Conservation (phyloP, 64 coral and sea anemone species). For the Actinia tenebrosa region DNA sequence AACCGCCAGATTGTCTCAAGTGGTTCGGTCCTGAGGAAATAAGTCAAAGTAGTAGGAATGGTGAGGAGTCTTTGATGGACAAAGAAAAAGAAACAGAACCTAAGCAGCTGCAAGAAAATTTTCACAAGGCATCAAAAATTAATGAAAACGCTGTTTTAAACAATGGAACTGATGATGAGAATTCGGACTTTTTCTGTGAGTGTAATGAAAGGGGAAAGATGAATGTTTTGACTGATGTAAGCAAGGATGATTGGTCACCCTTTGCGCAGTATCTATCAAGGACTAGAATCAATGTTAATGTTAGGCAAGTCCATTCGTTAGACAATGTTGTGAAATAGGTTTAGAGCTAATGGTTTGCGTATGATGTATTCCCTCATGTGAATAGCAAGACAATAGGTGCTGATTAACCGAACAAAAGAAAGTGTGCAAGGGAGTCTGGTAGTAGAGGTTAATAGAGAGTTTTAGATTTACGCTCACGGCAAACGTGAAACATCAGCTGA, state of each 20-base stretch:
- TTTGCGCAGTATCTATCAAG: slow-evolving; percentile 79
- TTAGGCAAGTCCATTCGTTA: slow-evolving; percentile 80
- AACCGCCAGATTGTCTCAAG: slow-evolving; percentile 59
- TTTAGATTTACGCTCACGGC: too few relatives aligned
- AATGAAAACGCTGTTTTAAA: not conserved
- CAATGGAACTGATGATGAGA: not conserved
- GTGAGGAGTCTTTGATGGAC: not conserved
- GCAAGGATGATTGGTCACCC: slow-evolving; percentile 61
- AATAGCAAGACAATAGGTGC: too few relatives aligned
- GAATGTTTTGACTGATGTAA: not conserved
- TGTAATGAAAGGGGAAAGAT: not conserved
- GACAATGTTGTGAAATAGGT: slow-evolving; percentile 52
- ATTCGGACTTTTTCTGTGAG: not conserved
- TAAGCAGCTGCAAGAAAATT: not conserved
- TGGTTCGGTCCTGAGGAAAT: slow-evolving; percentile 47
- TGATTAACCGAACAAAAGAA: too few relatives aligned
- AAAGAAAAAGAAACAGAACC: slow-evolving; percentile 2
- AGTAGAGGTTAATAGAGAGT: too few relatives aligned
- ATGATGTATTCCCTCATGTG: too few relatives aligned
- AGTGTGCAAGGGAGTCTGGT: too few relatives aligned
- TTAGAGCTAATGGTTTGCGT: too few relatives aligned
- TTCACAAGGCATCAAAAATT: not conserved
- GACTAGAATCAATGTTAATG: slow-evolving; percentile 97
- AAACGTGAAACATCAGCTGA: too few relatives aligned
- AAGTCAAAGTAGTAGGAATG: not conserved